Evolutionary conservation across 2,113 vertebrate species (phyloP).

Genomic region (Brachyistius frenatus): DNA sequence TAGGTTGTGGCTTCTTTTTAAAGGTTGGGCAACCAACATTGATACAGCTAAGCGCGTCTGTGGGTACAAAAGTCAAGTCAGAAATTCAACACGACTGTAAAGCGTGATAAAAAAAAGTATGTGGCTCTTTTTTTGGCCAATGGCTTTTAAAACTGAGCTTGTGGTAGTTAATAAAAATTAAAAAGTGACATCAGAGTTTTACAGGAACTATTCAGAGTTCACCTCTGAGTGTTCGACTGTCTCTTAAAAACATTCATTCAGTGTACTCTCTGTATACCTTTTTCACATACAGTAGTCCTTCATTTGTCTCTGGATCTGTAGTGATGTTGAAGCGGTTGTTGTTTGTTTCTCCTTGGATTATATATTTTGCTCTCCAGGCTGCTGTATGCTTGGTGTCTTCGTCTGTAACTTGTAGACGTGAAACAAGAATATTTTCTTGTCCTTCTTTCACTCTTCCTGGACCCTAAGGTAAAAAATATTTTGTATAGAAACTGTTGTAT

Average conservation of each 20-base stretch:
- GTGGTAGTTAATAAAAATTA: background rate
- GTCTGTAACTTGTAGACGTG: slow-evolving; percentile 68
- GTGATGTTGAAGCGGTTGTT: slow-evolving; percentile 63
- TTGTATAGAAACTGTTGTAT: background rate
- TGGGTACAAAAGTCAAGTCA: too few relatives aligned
- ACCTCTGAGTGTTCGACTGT: background rate
- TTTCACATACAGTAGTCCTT: slow-evolving; percentile 70
- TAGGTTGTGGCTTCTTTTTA: too few relatives aligned
- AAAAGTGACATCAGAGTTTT: background rate
- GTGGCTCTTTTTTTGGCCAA: too few relatives aligned
- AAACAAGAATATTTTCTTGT: slow-evolving; percentile 46
- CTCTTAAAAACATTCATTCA: background rate
- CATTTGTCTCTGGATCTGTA: slow-evolving; percentile 75
- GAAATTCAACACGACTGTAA: too few relatives aligned
- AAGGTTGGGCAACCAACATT: too few relatives aligned
- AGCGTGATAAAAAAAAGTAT: too few relatives aligned
- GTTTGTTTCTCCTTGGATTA: slow-evolving; percentile 64
- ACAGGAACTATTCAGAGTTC: too few relatives aligned
- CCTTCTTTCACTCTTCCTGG: slow-evolving; percentile 60
- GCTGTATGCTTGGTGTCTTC: slow-evolving; percentile 56
- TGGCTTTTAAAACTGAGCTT: too few relatives aligned
- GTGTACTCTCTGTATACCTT: slow-evolving; percentile 58
- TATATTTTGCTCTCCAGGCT: slow-evolving; percentile 73
- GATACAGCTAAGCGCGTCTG: too few relatives aligned
- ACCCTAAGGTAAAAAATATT: slow-evolving; percentile 35